Conservation (phyloP, 2,888 invertebrate genomes). For the Coleophora deauratella region DNA sequence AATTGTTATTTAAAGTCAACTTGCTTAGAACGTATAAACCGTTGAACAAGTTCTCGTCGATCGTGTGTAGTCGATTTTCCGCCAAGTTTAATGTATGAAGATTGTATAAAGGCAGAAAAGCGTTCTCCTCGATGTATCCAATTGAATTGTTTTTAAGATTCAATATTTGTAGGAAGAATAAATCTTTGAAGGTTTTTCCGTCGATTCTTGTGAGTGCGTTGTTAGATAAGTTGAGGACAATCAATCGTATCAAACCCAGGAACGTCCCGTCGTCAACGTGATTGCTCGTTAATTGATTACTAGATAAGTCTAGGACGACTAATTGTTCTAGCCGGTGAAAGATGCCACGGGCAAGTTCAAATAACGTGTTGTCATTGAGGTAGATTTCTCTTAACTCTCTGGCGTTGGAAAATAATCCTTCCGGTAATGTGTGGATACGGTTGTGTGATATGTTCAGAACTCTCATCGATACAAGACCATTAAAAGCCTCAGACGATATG, state of each 20-base stretch:
- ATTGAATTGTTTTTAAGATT: slow-evolving; percentile 91
- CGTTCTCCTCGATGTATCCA: slow-evolving; percentile 90
- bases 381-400: slow-evolving; percentile 88
- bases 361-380: slow-evolving; percentile 88
- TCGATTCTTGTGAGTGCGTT: slow-evolving; percentile 90
- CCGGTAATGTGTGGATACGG: slow-evolving; percentile 84
- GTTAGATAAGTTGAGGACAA: slow-evolving; percentile 88
- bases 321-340: slow-evolving; percentile 90
- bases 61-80: slow-evolving; percentile 87
- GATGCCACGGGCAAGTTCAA: slow-evolving; percentile 85
- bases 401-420: slow-evolving; percentile 86
- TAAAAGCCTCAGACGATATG: slow-evolving; percentile 85
- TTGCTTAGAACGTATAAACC: slow-evolving; percentile 88
- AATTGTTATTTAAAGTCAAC: slow-evolving; percentile 89
- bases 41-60: slow-evolving; percentile 87
- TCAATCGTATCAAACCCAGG: slow-evolving; percentile 86
- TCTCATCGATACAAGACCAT: slow-evolving; percentile 84
- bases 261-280: slow-evolving; percentile 90
- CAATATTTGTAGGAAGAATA: slow-evolving; percentile 89
- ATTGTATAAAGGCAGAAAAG: slow-evolving; percentile 90
- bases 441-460: slow-evolving; percentile 92
- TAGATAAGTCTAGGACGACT: slow-evolving; percentile 86
- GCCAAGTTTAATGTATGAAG: slow-evolving; percentile 91
- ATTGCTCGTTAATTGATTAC: slow-evolving; percentile 88
- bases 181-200: slow-evolving; percentile 87